A percentile compares a stretch with the other conserved stretches of the same genome.
Conservation (phyloP, 2,888 invertebrate species). For the Rhingia rostrata region DNA sequence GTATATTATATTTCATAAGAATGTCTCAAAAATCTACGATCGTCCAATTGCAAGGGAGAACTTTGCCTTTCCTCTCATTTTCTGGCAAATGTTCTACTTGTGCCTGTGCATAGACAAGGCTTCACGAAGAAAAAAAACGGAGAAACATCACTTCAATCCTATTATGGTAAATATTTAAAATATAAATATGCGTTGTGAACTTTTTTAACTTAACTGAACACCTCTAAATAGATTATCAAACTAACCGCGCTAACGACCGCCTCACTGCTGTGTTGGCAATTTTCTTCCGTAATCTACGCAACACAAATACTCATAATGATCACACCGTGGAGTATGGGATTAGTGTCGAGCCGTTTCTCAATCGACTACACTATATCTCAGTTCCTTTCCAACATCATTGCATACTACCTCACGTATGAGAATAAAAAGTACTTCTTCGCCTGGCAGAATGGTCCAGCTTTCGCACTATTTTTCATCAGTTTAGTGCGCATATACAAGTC, state of each 20-base stretch:
- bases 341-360: slow-evolving; percentile 82
- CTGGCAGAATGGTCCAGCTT: slow-evolving; percentile 81
- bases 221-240: slow-evolving; percentile 78
- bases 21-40: slow-evolving; percentile 93
- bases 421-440: slow-evolving; percentile 80
- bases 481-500: slow-evolving; percentile 76
- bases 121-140: slow-evolving; percentile 77
- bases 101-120: slow-evolving; percentile 84
- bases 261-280: slow-evolving; percentile 87
- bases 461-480: slow-evolving; percentile 79
- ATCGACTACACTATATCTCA: slow-evolving; percentile 81
- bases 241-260: slow-evolving; percentile 80
- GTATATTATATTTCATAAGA: slow-evolving; percentile 92
- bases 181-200: not conserved
- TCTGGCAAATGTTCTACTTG: slow-evolving; percentile 89
- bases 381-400: slow-evolving; percentile 79
- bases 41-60: slow-evolving; percentile 93
- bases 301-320: slow-evolving; percentile 90
- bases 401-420: slow-evolving; percentile 80
- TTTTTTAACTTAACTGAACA: not conserved
- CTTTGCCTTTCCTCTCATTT: slow-evolving; percentile 91
- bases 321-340: slow-evolving; percentile 86
- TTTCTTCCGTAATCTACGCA: slow-evolving; percentile 91
- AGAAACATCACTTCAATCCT: slow-evolving; percentile 74
- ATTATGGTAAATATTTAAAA: slow-evolving; percentile 70